Evolutionary conservation across 1,140 invertebrate genomes (phyloP), one percentile per base, ranked within the genome.

Genomic region (Penaeus indicus): DNA sequence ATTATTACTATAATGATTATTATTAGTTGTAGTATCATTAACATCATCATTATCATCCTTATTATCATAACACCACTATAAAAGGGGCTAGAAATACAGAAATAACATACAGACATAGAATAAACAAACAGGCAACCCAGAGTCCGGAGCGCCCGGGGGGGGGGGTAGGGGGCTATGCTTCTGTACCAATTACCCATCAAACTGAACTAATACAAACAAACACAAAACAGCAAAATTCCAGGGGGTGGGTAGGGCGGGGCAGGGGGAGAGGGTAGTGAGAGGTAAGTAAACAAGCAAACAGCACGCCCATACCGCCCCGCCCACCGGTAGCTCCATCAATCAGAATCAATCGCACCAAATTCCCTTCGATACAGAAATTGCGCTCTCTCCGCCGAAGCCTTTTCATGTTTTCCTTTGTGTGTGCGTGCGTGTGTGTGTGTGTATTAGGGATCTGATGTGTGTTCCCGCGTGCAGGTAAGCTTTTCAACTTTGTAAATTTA

Each of bases 331-430:
- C 69, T 79, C 62, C 84, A 86, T 86, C 84, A 86, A 86, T 86
- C 84, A 86, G 84, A 86, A 86, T 86, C 84, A 86, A 22, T 86
- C 84, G 54, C 42, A 79, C 61, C 60, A 25, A 77, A 79, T 79
- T 62, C 84, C 84, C 54, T 61, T 22, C 25, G 84, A 79, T 79
- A 79, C 84, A 86, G 84, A 79, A 86, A 86, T 77, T 79, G 84
- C 84, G 72, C 54, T 42, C 21, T 42, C n/a, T 75, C 72, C n/a
- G 19, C 18, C 4, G 21, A 27, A 11, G n/a, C 18, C 3, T 69
- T 84, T 85, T 77, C 42, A 69, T 18, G 60, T 67, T 32, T 16
- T 32, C 11, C 0, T 25, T 82, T 62, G 22, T 54, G 54, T 54
- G 54, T 54, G 16, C 47, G 47, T 47, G 1, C 3, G 10, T 16